Conservation (phyloP, 2,113 vertebrate species). For the Tragelaphus scriptus region DNA sequence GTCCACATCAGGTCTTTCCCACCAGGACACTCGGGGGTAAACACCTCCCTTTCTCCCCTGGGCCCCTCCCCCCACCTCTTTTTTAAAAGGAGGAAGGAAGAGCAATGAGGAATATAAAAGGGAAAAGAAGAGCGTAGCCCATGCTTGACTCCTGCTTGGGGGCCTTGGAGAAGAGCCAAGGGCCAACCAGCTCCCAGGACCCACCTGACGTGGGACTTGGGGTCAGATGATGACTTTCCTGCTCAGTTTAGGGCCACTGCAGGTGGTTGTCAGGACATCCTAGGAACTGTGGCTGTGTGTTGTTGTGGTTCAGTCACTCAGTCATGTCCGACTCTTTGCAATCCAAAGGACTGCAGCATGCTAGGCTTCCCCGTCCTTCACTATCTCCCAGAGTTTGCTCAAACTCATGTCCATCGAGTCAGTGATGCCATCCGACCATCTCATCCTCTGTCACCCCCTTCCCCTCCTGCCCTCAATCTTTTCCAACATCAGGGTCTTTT, state of each 20-base stretch:
- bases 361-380: neutral
- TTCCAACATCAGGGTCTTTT: neutral
- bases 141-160: neutral
- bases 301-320: neutral
- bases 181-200: rapidly evolving
- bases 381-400: neutral
- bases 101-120: rapidly evolving
- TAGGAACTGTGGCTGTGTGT: neutral
- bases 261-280: neutral
- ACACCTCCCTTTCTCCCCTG: too few relatives aligned
- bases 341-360: neutral
- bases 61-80: neutral
- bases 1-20: neutral
- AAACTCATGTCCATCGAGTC: neutral
- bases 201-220: neutral
- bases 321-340: neutral
- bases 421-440: neutral
- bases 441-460: neutral
- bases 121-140: neutral
- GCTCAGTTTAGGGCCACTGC: too few relatives aligned
- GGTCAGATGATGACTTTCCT: neutral
- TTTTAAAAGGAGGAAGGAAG: neutral
- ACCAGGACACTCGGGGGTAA: neutral
- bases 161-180: neutral
- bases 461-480: neutral